Evolutionary conservation across 2,113 vertebrate species (phyloP), one percentile per base, ranked within the genome.

Genomic region (Myotis brandtii): DNA sequence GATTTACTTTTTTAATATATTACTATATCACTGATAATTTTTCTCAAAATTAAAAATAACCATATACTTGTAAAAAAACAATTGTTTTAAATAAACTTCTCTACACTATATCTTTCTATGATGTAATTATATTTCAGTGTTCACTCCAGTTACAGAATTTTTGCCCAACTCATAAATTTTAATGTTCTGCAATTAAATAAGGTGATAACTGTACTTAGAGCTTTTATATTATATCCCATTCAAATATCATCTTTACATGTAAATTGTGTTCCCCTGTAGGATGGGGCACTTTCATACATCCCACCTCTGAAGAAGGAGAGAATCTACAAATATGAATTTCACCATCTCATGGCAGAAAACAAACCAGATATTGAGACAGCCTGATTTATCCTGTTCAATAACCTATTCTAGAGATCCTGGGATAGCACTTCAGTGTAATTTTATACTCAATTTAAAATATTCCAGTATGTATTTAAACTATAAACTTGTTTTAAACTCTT

Each of bases 311-410:
- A 27, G 48, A 69, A 85, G 12, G 7, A 67, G 30, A 93, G 7
- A 86, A 62, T 93, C 76, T 89, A 95, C 37, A 96, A 69, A 96
- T 77, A 92, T 40, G 86, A 94, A 84, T 77, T 95, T 95, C 27
- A 76, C 46, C 76, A 43, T 94, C 64, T 92, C 86, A 73, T 37
- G 21, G 25, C 20, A 96, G 82, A 95, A 93, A 96, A 80, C 75
- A 96, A 94, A 80, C 62, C 3, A 34, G 46, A 37, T 96, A 93
- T 46, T 95, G 54, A 90, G 14, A 77, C 40, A 34, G 43, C 64
- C n/a, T 82, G 52, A 89, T 96, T 95, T 93, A 23, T 89, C 34
- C 9, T 91, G 54, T 83, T 91, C 75, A 94, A 20, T 81, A 96
- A 92, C 48, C 75, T 9, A 77, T 77, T 83, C 79, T 83, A 91